Conservation (phyloP, 2,113 vertebrate genomes). For the Epinephelus lanceolatus region DNA sequence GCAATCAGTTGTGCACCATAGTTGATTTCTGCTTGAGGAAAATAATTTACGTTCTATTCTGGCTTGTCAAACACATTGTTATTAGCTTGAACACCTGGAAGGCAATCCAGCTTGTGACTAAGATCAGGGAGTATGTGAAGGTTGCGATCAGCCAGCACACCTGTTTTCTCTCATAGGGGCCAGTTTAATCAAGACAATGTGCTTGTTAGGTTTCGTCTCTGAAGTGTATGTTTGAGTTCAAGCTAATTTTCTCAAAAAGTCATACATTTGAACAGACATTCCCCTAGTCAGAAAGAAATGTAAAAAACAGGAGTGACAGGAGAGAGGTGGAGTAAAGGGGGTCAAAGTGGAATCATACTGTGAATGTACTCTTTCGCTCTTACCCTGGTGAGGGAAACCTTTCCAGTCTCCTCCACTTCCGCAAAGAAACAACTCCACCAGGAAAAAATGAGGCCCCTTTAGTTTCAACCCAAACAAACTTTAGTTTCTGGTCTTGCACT, state of each 20-base stretch:
- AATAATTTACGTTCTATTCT: background rate
- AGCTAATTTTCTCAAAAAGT: background rate
- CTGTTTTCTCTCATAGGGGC: constrained; percentile 21
- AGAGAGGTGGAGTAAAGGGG: background rate
- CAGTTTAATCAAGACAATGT: constrained; percentile 17
- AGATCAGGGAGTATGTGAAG: constrained; percentile 13
- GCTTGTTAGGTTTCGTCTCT: background rate
- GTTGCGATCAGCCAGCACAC: constrained; percentile 14
- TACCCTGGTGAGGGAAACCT: constrained; percentile 45
- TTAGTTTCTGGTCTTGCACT: constrained; percentile 7
- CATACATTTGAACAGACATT: background rate
- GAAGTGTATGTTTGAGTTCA: background rate
- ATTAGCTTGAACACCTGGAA: constrained; percentile 21
- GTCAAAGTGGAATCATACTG: constrained; percentile 33
- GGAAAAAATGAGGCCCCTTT: constrained; percentile 52
- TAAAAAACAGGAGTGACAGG: constrained; percentile 16
- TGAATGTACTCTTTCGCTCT: constrained; percentile 44
- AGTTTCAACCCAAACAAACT: constrained; percentile 25
- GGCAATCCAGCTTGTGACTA: constrained; percentile 5
- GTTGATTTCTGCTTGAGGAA: background rate
- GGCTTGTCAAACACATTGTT: background rate
- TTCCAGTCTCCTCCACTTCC: constrained; percentile 60
- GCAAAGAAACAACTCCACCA: constrained; percentile 43
- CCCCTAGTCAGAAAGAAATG: background rate
- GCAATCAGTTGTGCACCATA: background rate